Conservation (phyloP, 2,888 invertebrate species). For the Drosophila borborema region DNA sequence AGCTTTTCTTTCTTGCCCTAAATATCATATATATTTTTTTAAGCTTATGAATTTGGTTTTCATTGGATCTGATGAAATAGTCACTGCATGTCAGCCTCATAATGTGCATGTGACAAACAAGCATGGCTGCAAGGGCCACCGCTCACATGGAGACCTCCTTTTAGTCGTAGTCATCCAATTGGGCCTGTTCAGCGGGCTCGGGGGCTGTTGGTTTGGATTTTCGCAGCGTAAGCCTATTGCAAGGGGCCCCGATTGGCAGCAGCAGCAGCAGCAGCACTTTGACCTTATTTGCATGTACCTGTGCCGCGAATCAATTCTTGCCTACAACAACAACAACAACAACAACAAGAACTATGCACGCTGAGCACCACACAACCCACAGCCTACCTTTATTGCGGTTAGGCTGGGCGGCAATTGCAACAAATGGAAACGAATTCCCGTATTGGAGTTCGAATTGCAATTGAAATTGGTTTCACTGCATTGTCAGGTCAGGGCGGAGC, state of each 20-base stretch:
- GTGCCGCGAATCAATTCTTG: slow-evolving; percentile 77
- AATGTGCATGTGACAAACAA: slow-evolving; percentile 43
- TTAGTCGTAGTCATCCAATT: slow-evolving; percentile 47
- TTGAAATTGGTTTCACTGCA: slow-evolving; percentile 77
- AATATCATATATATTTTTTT: not conserved
- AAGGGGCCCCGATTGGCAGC: slow-evolving; percentile 56
- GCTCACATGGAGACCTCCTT: slow-evolving; percentile 2
- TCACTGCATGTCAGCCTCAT: not conserved
- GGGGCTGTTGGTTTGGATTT: not conserved
- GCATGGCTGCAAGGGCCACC: not conserved
- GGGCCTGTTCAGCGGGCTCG: slow-evolving; percentile 3
- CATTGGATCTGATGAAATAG: not conserved
- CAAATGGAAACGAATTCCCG: slow-evolving; percentile 81
- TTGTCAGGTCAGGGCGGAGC: slow-evolving; percentile 3
- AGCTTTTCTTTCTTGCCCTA: too few species aligned
- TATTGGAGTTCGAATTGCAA: slow-evolving; percentile 81
- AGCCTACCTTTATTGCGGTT: slow-evolving; percentile 63
- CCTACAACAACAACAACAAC: slow-evolving; percentile 18
- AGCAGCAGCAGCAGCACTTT: slow-evolving; percentile 66
- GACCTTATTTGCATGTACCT: slow-evolving; percentile 78
- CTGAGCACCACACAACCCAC: not conserved
- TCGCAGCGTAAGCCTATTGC: slow-evolving; percentile 36
- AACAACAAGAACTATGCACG: not conserved
- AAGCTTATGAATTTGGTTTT: not conserved
- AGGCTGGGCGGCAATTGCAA: slow-evolving; percentile 66